Evolutionary conservation across 2,113 vertebrate genomes (phyloP), one percentile per base, ranked within the genome.

Genomic region (Microtus oregoni): DNA sequence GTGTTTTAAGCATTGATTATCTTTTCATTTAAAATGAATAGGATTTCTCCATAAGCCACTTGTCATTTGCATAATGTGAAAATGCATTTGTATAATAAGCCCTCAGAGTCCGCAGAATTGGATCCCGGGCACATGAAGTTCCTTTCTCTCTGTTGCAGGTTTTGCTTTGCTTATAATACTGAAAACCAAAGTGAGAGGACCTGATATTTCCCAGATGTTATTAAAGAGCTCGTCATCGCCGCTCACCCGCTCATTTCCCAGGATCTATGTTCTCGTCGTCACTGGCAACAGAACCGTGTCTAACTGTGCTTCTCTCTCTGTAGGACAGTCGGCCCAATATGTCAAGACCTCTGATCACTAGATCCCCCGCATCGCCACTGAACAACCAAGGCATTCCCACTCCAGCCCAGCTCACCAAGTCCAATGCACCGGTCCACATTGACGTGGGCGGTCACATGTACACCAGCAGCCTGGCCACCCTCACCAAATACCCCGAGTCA

Each of bases 361-460:
- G 99, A 98, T 99, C 99, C 96, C 99, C 99, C 96, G 99, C 99
- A 97, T 99, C 99, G 97, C 99, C 99, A 96, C 98, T 99, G 98
- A 99, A 99, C 98, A 99, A 99, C 98, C 99, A 99, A 99, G 99
- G 99, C 98, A 99, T 99, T 97, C 99, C 99, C 93, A 99, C 99
- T 94, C 99, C 99, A 97, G 99, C 99, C 95, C 99, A 99, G 97
- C 99, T 99, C 99, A 99, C 99, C 97, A 99, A 99, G 98, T 99
- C 99, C 98, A 99, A 99, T 72, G 99, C 99, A 14, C 99, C 99
- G 0, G 99, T 99, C 98, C 99, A 99, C 98, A 99, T 99, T 82
- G 99, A 99, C 55, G 99, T 99, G 98, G 99, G 99, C 94, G 99
- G 99, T 95, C 99, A 99, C 98, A 99, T 99, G 99, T 99, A 99